Percentiles rank a stretch among this genome's conserved stretches.
phyloP scores from a whole-genome alignment of 2,888 invertebrate species.

The Drosophila diplacantha region DNA sequence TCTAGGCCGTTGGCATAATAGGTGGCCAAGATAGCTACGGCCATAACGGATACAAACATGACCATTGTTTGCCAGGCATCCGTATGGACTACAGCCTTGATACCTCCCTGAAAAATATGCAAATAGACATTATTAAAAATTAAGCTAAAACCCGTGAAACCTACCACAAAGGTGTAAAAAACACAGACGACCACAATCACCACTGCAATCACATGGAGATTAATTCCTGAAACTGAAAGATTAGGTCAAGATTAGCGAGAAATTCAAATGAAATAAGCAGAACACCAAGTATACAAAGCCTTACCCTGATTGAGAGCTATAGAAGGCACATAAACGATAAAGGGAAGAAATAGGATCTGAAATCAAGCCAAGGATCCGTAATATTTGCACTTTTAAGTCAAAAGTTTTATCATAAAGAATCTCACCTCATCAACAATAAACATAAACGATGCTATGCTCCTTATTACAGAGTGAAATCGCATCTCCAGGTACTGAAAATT shows the following conservation, averaged over 20 bases:
- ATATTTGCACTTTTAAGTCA: not conserved
- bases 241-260: slow-evolving; percentile 1
- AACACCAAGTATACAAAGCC: not conserved
- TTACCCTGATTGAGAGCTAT: slow-evolving; percentile 89
- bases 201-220: slow-evolving; percentile 86
- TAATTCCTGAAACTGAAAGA: slow-evolving; percentile 87
- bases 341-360: slow-evolving; percentile 87
- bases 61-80: slow-evolving; percentile 86
- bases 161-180: slow-evolving; percentile 91
- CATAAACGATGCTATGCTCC: slow-evolving; percentile 86
- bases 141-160: slow-evolving; percentile 74
- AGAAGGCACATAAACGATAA: slow-evolving; percentile 88
- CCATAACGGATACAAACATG: slow-evolving; percentile 83
- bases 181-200: slow-evolving; percentile 89
- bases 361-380: slow-evolving; percentile 7
- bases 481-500: slow-evolving; percentile 85
- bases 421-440: slow-evolving; percentile 88
- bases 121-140: not conserved
- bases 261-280: not conserved
- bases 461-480: slow-evolving; percentile 84
- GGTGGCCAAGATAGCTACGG: slow-evolving; percentile 82
- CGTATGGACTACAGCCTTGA: slow-evolving; percentile 88
- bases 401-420: not conserved
- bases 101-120: slow-evolving; percentile 80
- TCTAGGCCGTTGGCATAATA: slow-evolving; percentile 81